These are phyloP conservation scores for Cyaniris semiargus DNA, from an alignment of 2,888 invertebrate genomes.

Conservation along the genomic window DNA sequence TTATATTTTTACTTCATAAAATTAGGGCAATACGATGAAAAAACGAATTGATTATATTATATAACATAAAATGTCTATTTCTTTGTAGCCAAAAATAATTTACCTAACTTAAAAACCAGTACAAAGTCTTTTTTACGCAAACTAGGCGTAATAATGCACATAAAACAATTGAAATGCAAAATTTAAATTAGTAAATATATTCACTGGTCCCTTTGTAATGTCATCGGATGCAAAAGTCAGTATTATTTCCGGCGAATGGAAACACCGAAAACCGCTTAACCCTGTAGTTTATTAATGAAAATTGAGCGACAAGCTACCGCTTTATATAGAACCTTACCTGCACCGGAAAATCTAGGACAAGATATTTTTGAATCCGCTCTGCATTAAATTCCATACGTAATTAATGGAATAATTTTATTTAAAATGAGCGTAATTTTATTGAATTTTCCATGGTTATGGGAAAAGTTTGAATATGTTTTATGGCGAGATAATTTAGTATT, in stretches of 20 bases:
- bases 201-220: constrained; percentile 38
- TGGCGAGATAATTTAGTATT: background rate
- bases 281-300: constrained; percentile 75
- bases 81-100: background rate
- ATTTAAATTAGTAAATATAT: constrained; percentile 34
- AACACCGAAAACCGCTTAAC: constrained; percentile 78
- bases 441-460: background rate
- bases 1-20: too few relatives aligned
- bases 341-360: constrained; percentile 67
- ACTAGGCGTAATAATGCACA: background rate
- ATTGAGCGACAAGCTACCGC: constrained; percentile 72
- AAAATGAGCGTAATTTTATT: background rate
- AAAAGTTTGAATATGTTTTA: background rate
- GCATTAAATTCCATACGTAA: constrained; percentile 18
- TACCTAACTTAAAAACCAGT: background rate
- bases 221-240: constrained; percentile 38
- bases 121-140: background rate
- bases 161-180: background rate
- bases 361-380: constrained; percentile 53
- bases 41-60: too few relatives aligned
- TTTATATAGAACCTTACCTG: constrained; percentile 62
- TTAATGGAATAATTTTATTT: background rate
- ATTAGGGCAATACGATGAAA: too few relatives aligned
- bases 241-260: constrained; percentile 62
- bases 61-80: too few relatives aligned